Percentiles rank a stretch among this genome's conserved stretches.
Conservation (phyloP, 2,888 invertebrate species). For the Amiota minor region DNA sequence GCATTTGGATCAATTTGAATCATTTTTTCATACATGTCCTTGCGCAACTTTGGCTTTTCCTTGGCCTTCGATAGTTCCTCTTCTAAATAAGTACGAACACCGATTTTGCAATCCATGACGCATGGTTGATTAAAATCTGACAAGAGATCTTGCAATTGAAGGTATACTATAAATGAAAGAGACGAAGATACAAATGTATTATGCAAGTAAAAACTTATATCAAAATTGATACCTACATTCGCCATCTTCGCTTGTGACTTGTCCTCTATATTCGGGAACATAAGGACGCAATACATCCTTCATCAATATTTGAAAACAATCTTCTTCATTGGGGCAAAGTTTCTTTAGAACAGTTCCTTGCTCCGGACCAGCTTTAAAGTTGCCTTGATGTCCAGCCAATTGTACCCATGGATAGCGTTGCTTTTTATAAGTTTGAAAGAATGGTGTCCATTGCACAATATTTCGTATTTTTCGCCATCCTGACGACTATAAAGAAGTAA, state of each 20-base stretch:
- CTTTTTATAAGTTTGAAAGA: constrained; percentile 97
- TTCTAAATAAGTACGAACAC: constrained; percentile 93
- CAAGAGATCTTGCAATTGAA: constrained; percentile 93
- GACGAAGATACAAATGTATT: background rate
- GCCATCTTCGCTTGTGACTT: constrained; percentile 84
- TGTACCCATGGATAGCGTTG: constrained; percentile 97
- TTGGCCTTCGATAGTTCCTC: constrained; percentile 96
- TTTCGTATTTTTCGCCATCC: constrained; percentile 95
- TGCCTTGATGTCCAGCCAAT: constrained; percentile 95
- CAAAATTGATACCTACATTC: constrained; percentile 77
- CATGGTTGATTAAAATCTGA: constrained; percentile 93
- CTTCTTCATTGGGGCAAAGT: constrained; percentile 89
- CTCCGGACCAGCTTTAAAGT: constrained; percentile 93
- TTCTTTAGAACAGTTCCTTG: constrained; percentile 96
- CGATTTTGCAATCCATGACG: constrained; percentile 98
- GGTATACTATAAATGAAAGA: constrained; percentile 77
- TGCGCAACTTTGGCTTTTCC: constrained; percentile 91
- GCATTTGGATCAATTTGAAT: constrained; percentile 92
- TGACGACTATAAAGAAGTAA: constrained; percentile 81
- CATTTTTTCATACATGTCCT: constrained; percentile 99
- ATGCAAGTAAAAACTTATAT: background rate
- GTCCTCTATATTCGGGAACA: constrained; percentile 95
- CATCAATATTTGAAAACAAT: constrained; percentile 88
- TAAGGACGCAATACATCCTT: constrained; percentile 89
- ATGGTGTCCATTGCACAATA: constrained; percentile 96